phyloP scores from a whole-genome alignment of 1,140 invertebrate genomes.

The Gonioctena quinquepunctata region DNA sequence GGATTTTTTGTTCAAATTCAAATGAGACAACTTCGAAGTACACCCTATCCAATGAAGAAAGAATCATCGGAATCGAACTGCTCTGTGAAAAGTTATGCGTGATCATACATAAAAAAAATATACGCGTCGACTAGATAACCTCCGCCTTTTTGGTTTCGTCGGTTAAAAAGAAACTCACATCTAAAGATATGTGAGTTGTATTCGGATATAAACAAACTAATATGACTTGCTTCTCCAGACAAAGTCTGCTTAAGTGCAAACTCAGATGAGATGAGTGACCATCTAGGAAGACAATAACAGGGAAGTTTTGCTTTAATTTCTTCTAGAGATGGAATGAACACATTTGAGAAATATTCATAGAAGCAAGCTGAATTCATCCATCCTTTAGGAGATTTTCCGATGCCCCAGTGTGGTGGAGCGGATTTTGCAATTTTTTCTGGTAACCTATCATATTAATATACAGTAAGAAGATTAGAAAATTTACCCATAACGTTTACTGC shows the following conservation, averaged over 20 bases:
- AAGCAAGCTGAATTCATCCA: constrained; percentile 33
- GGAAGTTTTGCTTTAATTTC: not conserved
- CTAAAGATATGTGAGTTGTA: not conserved
- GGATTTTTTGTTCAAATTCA: too few species aligned
- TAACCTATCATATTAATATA: constrained; percentile 47
- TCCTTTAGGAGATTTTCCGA: constrained; percentile 40
- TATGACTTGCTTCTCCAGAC: not conserved
- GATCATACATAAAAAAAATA: too few species aligned
- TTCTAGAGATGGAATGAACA: not conserved
- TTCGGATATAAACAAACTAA: not conserved
- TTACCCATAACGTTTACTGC: constrained; percentile 47
- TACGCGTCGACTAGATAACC: too few species aligned
- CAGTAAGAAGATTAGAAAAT: constrained; percentile 42
- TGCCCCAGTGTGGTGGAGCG: constrained; percentile 20
- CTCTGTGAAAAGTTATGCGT: too few species aligned
- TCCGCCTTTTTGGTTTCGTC: too few species aligned
- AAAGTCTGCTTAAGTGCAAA: not conserved
- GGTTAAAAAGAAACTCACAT: not conserved
- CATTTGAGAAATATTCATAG: not conserved
- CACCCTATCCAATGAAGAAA: too few species aligned
- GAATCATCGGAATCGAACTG: too few species aligned
- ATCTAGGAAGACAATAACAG: not conserved
- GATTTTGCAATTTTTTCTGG: constrained; percentile 24
- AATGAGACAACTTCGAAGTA: too few species aligned
- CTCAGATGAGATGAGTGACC: not conserved